These are phyloP conservation scores for Clivina fossor DNA, from an alignment of 2,888 invertebrate genomes.

Conservation along the genomic window DNA sequence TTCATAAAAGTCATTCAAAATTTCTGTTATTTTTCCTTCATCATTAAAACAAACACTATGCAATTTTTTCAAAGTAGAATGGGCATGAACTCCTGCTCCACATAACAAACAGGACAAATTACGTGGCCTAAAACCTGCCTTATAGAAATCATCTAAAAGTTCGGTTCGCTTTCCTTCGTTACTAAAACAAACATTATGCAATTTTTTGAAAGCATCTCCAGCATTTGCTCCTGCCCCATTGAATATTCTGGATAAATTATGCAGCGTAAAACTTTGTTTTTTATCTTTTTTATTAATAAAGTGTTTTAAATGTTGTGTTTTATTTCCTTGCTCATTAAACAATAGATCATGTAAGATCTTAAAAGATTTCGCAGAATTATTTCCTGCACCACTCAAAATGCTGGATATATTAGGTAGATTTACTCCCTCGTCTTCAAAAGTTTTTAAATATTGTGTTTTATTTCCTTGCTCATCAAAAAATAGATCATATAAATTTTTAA, in stretches of 20 bases:
- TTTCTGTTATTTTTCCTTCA: constrained; percentile 9
- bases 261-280: constrained; percentile 38
- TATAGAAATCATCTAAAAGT: constrained; percentile 22
- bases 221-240: constrained; percentile 14
- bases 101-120: constrained; percentile 40
- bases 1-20: constrained; percentile 15
- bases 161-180: constrained; percentile 9
- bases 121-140: constrained; percentile 16
- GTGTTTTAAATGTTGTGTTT: constrained; percentile 36
- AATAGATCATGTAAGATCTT: constrained; percentile 11
- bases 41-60: constrained; percentile 21
- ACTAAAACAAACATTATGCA: constrained; percentile 16
- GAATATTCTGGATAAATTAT: constrained; percentile 27
- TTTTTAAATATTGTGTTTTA: constrained; percentile 17
- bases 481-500: constrained; percentile 17
- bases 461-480: constrained; percentile 12
- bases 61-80: constrained; percentile 41
- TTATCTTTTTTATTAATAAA: constrained; percentile 38
- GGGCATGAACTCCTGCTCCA: constrained; percentile 39
- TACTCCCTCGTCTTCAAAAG: too few species aligned
- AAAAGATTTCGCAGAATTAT: constrained; percentile 17
- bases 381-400: constrained; percentile 13
- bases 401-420: constrained; percentile 17
- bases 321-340: too few species aligned
- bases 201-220: constrained; percentile 16